Evolutionary conservation across 1,140 invertebrate species (phyloP).

Genomic region (Drosophila insularis): DNA sequence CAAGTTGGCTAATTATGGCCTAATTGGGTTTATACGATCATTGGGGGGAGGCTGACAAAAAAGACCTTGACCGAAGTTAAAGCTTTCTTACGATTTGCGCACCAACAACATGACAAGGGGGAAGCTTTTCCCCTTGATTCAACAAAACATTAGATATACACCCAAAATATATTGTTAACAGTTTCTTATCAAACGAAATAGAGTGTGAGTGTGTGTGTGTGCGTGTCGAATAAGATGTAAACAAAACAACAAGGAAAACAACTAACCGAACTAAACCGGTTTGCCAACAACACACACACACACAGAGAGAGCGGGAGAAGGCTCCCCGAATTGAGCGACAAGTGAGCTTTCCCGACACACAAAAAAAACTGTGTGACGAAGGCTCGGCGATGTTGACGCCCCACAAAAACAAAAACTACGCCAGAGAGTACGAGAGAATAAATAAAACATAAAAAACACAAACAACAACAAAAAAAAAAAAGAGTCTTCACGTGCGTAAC

Average conservation of each 20-base stretch:
- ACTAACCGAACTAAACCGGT: conserved; percentile 63
- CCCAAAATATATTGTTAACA: conserved; percentile 7
- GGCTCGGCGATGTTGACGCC: conserved; percentile 49
- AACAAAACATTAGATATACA: conserved; percentile 3
- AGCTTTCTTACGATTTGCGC: conserved; percentile 50
- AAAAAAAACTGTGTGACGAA: conserved; percentile 36
- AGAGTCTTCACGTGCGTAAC: conserved; percentile 60
- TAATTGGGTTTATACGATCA: not conserved
- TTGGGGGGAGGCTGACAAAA: conserved; percentile 2
- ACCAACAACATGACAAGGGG: conserved; percentile 17
- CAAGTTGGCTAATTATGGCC: no score
- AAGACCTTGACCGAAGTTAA: conserved; percentile 54
- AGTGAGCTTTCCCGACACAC: conserved; percentile 28
- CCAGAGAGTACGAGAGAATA: conserved; percentile 2
- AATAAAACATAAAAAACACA: not conserved
- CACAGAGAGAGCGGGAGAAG: conserved; percentile 10
- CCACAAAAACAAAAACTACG: conserved; percentile 17
- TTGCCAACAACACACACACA: conserved; percentile 6
- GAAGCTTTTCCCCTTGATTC: conserved; percentile 40
- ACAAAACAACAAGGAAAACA: conserved; percentile 71
- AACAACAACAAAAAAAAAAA: conserved; percentile 15
- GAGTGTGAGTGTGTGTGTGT: not conserved
- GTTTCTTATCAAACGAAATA: conserved; percentile 56
- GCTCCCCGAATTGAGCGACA: conserved; percentile 16
- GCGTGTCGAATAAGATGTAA: conserved; percentile 44